Conservation (phyloP, 2,888 invertebrate genomes). For the Acrocyrtus sp. region DNA sequence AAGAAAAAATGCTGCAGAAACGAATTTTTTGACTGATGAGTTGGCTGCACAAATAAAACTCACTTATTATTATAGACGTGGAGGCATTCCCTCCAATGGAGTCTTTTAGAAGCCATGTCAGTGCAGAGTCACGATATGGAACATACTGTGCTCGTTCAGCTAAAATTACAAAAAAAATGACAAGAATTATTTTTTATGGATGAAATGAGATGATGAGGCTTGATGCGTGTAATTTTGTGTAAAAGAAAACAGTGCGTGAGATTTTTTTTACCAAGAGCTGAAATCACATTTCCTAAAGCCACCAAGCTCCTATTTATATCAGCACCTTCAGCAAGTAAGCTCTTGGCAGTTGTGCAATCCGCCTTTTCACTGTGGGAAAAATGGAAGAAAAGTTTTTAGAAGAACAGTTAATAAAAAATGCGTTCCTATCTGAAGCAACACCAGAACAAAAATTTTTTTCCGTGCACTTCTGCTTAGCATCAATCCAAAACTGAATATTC, state of each 20-base stretch:
- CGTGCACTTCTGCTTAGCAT: no score
- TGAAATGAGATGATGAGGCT: no score
- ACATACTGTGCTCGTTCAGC: constrained; percentile 70
- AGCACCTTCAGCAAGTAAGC: constrained; percentile 69
- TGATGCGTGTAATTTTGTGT: no score
- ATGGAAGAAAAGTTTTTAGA: not conserved
- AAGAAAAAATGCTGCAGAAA: constrained; percentile 7
- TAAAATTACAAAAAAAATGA: constrained; percentile 13
- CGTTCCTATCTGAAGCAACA: not conserved
- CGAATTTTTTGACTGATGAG: not conserved
- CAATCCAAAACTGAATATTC: no score
- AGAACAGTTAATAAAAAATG: no score
- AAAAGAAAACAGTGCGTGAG: no score
- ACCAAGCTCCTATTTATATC: constrained; percentile 85
- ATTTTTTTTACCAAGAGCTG: constrained; percentile 74
- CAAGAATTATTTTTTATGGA: no score
- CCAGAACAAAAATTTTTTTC: no score
- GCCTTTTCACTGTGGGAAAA: constrained; percentile 60
- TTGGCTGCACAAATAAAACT: constrained; percentile 1
- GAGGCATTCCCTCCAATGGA: constrained; percentile 82
- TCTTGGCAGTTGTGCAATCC: constrained; percentile 62
- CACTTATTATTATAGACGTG: constrained; percentile 83
- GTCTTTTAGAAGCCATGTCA: constrained; percentile 85
- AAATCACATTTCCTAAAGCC: constrained; percentile 84
- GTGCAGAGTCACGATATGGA: constrained; percentile 82